Conservation (phyloP, 2,888 invertebrate species). For the Drosophila picticornis region DNA sequence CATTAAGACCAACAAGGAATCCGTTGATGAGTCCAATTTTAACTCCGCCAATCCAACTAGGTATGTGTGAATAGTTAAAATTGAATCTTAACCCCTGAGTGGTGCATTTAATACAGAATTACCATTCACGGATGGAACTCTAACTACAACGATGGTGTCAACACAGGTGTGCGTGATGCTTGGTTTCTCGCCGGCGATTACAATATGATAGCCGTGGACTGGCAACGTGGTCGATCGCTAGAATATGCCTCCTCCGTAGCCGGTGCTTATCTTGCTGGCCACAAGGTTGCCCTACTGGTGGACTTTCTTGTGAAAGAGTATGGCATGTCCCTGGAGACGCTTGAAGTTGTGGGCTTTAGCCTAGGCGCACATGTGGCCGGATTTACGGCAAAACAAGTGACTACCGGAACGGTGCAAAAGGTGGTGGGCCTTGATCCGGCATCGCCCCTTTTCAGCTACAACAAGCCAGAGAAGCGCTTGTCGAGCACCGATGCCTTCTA, state of each 20-base stretch:
- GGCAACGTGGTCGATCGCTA: slow-evolving; percentile 87
- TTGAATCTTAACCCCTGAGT: not conserved
- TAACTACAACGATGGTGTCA: slow-evolving; percentile 85
- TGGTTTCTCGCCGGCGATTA: slow-evolving; percentile 87
- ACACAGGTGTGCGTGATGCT: slow-evolving; percentile 82
- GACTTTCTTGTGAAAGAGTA: slow-evolving; percentile 85
- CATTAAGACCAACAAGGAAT: slow-evolving; percentile 46
- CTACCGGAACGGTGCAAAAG: slow-evolving; percentile 86
- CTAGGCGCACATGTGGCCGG: slow-evolving; percentile 88
- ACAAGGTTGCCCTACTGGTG: slow-evolving; percentile 72
- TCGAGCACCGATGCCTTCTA: slow-evolving; percentile 78
- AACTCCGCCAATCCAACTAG: slow-evolving; percentile 58
- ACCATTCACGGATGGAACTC: slow-evolving; percentile 88
- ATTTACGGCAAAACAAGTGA: slow-evolving; percentile 87
- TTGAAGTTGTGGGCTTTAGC: slow-evolving; percentile 87
- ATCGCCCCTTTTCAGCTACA: slow-evolving; percentile 69
- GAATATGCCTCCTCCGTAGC: slow-evolving; percentile 87
- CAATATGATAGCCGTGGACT: slow-evolving; percentile 88
- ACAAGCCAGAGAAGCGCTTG: slow-evolving; percentile 70
- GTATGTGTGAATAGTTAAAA: slow-evolving; percentile 14
- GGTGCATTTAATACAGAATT: slow-evolving; percentile 54
- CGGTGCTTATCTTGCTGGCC: slow-evolving; percentile 68
- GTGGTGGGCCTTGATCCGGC: slow-evolving; percentile 86
- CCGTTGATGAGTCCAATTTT: slow-evolving; percentile 61
- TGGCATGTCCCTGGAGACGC: slow-evolving; percentile 85